Base-by-base conservation (phyloP, 2,113 vertebrate species). In the Ascaphus truei region DNA sequence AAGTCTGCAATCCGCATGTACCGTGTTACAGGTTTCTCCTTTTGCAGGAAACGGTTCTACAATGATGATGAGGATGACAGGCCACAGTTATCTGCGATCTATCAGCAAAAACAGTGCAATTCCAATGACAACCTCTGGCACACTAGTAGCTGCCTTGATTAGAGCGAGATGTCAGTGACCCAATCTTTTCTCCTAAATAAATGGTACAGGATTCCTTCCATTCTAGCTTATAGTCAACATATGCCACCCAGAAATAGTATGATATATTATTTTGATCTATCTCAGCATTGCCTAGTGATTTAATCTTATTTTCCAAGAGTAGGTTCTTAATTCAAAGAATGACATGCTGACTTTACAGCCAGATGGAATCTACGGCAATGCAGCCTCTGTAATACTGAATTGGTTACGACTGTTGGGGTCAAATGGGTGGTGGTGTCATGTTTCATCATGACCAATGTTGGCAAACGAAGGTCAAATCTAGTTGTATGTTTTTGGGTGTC, bases 231-330 rank as follows among this genome's bases (percentile, higher is more conserved):
- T 18, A n/a, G 26, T 33, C 12, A 60, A 57, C 43, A 68, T 33
- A 47, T 47, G n/a, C 37, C 5, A 39, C 3, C 12, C 10, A 39
- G n/a, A n/a, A n/a, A n/a, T n/a, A n/a, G n/a, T n/a, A n/a, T n/a
- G 63, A 66, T 55, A 41, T 52, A 43, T 30, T 66, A 45, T 45
- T 41, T 66, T 31, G 50, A 55, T 41, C n/a, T 7, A 45, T n/a
- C 41, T 45, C 41, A 45, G 41, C 41, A 16, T 18, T 45, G n/a
- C 5, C 16, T 45, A 7, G 39, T 45, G 16, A 45, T 52, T 41
- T 18, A 26, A 26, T 16, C 31, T 63, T 25, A 50, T 50, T 48
- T 23, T n/a, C 36, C 37, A n/a, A n/a, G n/a, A n/a, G n/a, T n/a
- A n/a, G n/a, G n/a, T 34, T 47, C 13, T 34, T 26, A 56, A 33